These are phyloP conservation scores for Pachypeltis micranthus DNA, from an alignment of 1,140 invertebrate species.

Conservation along the genomic window DNA sequence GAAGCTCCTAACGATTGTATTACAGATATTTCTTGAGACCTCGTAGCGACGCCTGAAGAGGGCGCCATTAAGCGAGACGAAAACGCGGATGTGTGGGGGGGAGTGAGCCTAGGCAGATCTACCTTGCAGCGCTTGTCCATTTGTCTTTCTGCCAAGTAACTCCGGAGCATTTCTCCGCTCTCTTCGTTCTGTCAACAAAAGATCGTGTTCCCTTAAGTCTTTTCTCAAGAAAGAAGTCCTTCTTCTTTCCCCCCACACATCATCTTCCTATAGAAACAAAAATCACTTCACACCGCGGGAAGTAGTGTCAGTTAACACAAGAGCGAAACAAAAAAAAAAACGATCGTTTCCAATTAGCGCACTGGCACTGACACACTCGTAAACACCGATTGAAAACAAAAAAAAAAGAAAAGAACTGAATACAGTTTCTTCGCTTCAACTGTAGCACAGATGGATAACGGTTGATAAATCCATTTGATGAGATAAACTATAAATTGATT, in stretches of 20 bases:
- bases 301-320: too few relatives aligned
- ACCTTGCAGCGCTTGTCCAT: conserved; percentile 20
- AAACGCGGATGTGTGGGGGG: conserved; percentile 24
- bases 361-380: too few relatives aligned
- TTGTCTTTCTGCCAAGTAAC: conserved; percentile 18
- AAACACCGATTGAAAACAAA: too few relatives aligned
- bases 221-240: conserved; percentile 1
- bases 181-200: conserved; percentile 45
- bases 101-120: conserved; percentile 25
- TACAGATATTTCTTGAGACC: conserved; percentile 37
- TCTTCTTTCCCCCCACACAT: conserved; percentile 14
- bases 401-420: too few relatives aligned
- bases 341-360: too few relatives aligned
- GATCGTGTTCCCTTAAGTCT: conserved; percentile 11
- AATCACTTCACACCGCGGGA: neutral
- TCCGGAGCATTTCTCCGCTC: conserved; percentile 20
- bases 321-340: too few relatives aligned
- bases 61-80: conserved; percentile 20
- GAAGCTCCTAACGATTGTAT: conserved; percentile 34
- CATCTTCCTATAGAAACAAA: neutral
- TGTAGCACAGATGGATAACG: too few relatives aligned
- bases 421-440: too few relatives aligned
- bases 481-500: too few relatives aligned
- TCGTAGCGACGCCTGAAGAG: conserved; percentile 2
- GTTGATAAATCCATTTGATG: too few relatives aligned